Conservation (phyloP, 2,888 invertebrate species). For the Athalia cordata region DNA sequence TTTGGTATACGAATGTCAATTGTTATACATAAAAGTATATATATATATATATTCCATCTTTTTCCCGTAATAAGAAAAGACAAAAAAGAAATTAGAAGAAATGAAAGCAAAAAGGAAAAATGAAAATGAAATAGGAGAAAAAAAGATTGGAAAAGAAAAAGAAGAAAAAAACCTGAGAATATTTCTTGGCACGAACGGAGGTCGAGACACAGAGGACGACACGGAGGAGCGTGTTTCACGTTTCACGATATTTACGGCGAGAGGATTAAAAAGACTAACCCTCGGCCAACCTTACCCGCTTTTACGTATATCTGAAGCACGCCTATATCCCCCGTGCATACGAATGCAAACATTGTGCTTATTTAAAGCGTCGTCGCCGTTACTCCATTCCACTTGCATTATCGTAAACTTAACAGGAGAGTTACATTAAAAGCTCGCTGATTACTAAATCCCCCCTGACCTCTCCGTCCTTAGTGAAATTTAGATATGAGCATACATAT, state of each 20-base stretch:
- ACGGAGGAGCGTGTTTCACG: conserved; percentile 40
- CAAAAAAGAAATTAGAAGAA: conserved; percentile 9
- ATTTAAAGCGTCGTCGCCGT: conserved; percentile 58
- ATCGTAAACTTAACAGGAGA: conserved; percentile 55
- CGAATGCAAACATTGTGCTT: conserved; percentile 65
- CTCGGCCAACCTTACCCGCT: conserved; percentile 15
- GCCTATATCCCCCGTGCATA: conserved; percentile 31
- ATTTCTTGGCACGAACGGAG: conserved; percentile 41
- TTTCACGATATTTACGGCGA: conserved; percentile 26
- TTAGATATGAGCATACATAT: background rate
- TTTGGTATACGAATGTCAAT: no score
- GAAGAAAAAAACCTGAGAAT: conserved; percentile 12
- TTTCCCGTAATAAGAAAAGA: background rate
- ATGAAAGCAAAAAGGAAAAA: background rate
- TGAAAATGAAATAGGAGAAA: background rate
- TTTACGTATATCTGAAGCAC: conserved; percentile 8
- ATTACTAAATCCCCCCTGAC: conserved; percentile 15
- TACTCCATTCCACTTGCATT: conserved; percentile 54
- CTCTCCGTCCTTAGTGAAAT: no score
- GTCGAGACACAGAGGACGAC: conserved; percentile 23
- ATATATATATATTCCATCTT: background rate
- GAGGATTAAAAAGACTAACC: conserved; percentile 39
- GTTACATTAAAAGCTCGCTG: conserved; percentile 41
- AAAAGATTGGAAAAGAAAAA: conserved; percentile 7
- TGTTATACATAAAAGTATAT: background rate